Conservation (phyloP, 2,113 vertebrate genomes). For the Xyrauchen texanus region DNA sequence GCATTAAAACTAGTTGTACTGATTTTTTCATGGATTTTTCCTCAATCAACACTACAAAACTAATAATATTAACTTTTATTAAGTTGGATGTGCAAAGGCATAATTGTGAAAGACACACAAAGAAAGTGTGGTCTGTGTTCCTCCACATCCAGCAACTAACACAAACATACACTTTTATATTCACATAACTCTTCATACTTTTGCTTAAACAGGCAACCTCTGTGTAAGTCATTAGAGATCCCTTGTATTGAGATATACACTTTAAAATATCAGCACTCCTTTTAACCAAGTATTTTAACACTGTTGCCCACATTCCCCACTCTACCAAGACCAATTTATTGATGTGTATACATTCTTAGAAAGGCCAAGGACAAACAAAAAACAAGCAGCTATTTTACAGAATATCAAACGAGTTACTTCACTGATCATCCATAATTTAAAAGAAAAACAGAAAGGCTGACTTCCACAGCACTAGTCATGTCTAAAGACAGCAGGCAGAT, state of each 20-base stretch:
- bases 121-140: not conserved
- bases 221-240: conserved; percentile 3
- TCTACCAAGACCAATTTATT: conserved; percentile 17
- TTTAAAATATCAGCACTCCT: conserved; percentile 18
- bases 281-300: not conserved
- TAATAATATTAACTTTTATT: too few species aligned
- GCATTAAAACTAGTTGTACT: too few species aligned
- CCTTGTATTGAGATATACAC: not conserved
- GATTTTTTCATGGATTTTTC: too few species aligned
- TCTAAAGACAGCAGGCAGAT: not conserved
- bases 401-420: not conserved
- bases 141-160: not conserved
- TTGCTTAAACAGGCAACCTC: not conserved
- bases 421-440: not conserved
- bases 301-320: conserved; percentile 2
- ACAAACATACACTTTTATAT: not conserved
- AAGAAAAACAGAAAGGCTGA: not conserved
- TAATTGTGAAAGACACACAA: not conserved
- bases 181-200: not conserved
- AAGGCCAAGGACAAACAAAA: conserved; percentile 20
- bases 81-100: too few species aligned
- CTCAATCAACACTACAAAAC: too few species aligned
- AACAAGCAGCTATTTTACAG: not conserved
- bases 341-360: not conserved
- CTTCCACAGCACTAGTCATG: not conserved